Evolutionary conservation across 2,797 vertebrate genomes (phyloP).

Genomic region (Acrossocheilus fasciatus): DNA sequence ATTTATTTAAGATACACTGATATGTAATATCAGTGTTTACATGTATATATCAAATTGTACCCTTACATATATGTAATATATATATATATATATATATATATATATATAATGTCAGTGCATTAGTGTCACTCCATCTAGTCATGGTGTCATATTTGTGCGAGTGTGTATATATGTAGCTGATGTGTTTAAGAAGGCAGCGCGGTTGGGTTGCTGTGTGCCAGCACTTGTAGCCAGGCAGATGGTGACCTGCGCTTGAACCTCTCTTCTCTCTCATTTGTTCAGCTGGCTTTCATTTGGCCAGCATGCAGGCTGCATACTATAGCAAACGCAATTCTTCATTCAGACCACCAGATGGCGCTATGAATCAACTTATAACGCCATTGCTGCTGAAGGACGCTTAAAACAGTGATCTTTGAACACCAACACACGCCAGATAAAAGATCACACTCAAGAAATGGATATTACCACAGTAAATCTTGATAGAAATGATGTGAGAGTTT

Average conservation of each 20-base stretch:
- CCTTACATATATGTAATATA: not conserved
- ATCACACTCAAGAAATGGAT: conserved; percentile 12
- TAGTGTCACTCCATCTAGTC: conserved; percentile 62
- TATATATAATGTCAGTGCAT: not conserved
- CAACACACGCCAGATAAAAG: not conserved
- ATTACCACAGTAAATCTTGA: conserved; percentile 18
- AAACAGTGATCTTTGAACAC: not conserved
- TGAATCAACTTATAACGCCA: conserved; percentile 77
- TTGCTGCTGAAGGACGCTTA: not conserved
- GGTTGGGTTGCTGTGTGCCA: conserved; percentile 84
- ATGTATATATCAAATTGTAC: not conserved
- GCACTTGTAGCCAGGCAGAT: conserved; percentile 88
- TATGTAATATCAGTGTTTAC: not conserved
- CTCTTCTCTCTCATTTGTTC: conserved; percentile 89
- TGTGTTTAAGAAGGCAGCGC: conserved; percentile 82
- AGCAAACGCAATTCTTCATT: not conserved
- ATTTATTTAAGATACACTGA: not conserved
- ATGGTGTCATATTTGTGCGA: conserved; percentile 60
- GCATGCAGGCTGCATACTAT: conserved; percentile 59
- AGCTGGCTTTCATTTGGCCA: conserved; percentile 88
- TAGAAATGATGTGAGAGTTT: not conserved
- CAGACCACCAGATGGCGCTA: conserved; percentile 80
- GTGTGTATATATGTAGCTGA: conserved; percentile 63
- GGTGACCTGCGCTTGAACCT: conserved; percentile 92
- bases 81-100: too few relatives aligned